Base-by-base conservation (phyloP, 2,888 invertebrate genomes). In the Carcina quercana region DNA sequence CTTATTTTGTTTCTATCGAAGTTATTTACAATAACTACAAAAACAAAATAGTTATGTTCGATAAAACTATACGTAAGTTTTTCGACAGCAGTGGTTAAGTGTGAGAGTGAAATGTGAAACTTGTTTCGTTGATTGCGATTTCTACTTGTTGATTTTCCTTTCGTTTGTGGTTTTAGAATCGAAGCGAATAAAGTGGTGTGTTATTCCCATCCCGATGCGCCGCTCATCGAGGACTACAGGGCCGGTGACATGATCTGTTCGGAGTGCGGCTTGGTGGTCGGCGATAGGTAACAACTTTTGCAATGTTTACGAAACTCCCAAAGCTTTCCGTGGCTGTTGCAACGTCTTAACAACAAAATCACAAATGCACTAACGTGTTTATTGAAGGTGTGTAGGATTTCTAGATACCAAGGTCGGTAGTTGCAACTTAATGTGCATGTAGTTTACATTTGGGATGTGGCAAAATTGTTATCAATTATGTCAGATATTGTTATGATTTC, bases 161-260 rank as follows among this genome's bases (percentile, higher is more conserved):
- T 72, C 67, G 51, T 68, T 73, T 76, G 61, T 69, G 67, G 54
- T 86, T 85, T 66, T 67, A 88, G 88, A 86, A 87, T 86, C 59
- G 90, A 88, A 69, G 82, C 79, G 62, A 94, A 93, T 67, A 93
- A 90, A 78, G 91, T 95, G 53, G 92, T 92, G 63, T 97, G 97
- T 70, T 92, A 91, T 73, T 91, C 94, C 41, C 99, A 99, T 85
- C 99, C 99, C 43, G 96, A 97, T 69, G 95, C 97, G 10, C 91
- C 93, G 28, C 88, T 99, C 30, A 95, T 99, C 54, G 99, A 99
- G 76, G 99, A 99, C 75, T 97, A 98, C 73, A 88, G 98, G 59
- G 97, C 97, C 42, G 99, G 99, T 19, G 99, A 99, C 84, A 95
- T 97, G 89, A 97, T 99, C 58, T 99, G 99, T 72, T 95, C 98